Conservation (phyloP, 2,113 vertebrate species). For the Passer montanus region DNA sequence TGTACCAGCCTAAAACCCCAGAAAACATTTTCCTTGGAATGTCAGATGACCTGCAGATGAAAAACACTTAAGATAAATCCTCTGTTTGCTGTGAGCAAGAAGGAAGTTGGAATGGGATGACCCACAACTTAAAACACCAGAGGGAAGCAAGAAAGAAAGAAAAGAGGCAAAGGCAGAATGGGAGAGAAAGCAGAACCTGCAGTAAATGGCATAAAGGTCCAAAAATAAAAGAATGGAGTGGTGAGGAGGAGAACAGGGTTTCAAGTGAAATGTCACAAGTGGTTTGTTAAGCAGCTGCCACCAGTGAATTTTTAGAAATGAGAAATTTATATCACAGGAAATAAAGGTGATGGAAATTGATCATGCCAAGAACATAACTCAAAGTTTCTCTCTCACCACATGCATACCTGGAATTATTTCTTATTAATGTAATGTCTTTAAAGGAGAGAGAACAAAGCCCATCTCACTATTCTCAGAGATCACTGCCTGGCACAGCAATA, state of each 20-base stretch:
- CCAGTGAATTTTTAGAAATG: background rate
- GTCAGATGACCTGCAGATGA: background rate
- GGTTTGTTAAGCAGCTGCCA: background rate
- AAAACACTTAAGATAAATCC: background rate
- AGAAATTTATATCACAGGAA: background rate
- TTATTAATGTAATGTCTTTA: background rate
- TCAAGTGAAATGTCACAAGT: background rate
- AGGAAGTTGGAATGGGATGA: background rate
- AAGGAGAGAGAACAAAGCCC: background rate
- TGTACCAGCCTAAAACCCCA: background rate
- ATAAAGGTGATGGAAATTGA: background rate
- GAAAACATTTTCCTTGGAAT: background rate
- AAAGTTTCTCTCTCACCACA: background rate
- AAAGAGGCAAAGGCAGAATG: background rate
- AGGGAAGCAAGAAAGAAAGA: background rate
- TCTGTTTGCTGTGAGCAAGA: background rate
- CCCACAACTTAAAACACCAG: background rate
- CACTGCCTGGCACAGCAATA: background rate
- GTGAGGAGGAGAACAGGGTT: background rate
- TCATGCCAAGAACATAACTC: background rate
- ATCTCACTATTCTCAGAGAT: background rate
- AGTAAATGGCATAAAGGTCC: background rate
- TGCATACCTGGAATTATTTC: background rate
- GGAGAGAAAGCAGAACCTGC: background rate
- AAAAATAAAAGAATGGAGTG: background rate